Base-by-base conservation (phyloP, 1,140 invertebrate genomes). In the Lineus longissimus region DNA sequence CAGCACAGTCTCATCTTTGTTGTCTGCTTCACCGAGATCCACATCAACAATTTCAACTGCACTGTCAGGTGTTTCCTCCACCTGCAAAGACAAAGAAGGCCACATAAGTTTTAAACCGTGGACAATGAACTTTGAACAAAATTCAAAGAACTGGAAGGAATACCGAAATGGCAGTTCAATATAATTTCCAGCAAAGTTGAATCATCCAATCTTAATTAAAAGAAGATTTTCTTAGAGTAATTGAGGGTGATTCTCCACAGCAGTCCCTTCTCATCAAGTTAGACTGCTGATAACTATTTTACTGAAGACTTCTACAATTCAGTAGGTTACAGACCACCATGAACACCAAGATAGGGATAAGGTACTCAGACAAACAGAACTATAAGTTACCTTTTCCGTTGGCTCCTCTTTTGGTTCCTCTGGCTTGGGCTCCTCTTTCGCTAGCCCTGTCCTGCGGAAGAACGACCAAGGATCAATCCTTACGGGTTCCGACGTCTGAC, bases 21-120 rank as follows among this genome's bases (percentile, higher is more conserved):
- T 72, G 71, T 83, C 66, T 70, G 80, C 74, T 76, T 84, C 83
- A 33, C 74, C 70, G 56, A 70, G 43, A 64, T 67, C 55, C 9
- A 71, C 70, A 60, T 72, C 71, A 36, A 33, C n/a, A 55, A 65
- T 59, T 11, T 70, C 66, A 17, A 64, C 67, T 30, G 57, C 19
- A 1, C 23, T 36, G 15, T 66, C 29, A 15, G 22, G 23, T n/a
- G 19, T 45, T 45, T 60, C 36, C 13, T 55, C 17, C 86, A 67
- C 84, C 86, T 27, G 47, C 6, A 54, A n/a, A 54, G 47, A 54
- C n/a, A 54, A 54, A 54, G 25, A 27, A 22, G 4, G n/a, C 19
- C 47, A 43, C 11, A n/a, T n/a, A n/a, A n/a, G n/a, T 36, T 36
- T 4, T 36, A 7, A 7, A 36, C 33, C 33, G 15, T 36, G 15